Base-by-base conservation (phyloP, 2,113 vertebrate genomes). In the Leucoraja erinaceus region DNA sequence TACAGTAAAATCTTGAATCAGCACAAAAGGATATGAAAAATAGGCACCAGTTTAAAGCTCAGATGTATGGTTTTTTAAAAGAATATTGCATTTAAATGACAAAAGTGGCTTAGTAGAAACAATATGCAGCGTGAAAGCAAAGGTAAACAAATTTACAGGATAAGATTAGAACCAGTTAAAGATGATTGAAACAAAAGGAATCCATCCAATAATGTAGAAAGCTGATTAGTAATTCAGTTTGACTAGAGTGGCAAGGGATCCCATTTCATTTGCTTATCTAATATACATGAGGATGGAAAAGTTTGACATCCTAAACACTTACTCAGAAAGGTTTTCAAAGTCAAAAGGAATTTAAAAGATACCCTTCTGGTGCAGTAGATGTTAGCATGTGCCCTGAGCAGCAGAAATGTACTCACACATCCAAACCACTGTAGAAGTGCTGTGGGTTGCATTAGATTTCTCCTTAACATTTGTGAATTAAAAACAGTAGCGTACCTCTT, bases 201-300 rank as follows among this genome's bases (percentile, higher is more conserved):
- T 54, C 78, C 7, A 54, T 9, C 78, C 78, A 47, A 38, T 47
- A 79, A 79, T 47, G 77, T 47, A 81, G 78, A 54, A 47, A 54
- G 78, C 38, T 81, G 25, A 59, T 83, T 83, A 83, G 79, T 54
- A 83, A 83, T 83, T 83, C 79, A 83, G 79, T 56, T 83, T 28
- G 79, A 56, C 77, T 83, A 83, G 79, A 83, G 79, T 83, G 54
- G 56, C 79, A 83, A 81, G 11, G 9, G 79, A 83, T 83, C 47
- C 54, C 20, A 8, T 81, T 81, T 81, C 79, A 25, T 83, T 83
- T 83, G 47, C 20, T 83, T 83, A 83, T 83, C 10, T 56, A 83
- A 83, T 59, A 83, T 83, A 47, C 22, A 83, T 83, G 79, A 83
- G 47, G 79, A 83, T 83, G 79, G 79, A 83, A 77, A 83, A 83